Evolutionary conservation across 2,888 invertebrate species (phyloP), one percentile per base, ranked within the genome.

Genomic region (Conistra vaccinii): DNA sequence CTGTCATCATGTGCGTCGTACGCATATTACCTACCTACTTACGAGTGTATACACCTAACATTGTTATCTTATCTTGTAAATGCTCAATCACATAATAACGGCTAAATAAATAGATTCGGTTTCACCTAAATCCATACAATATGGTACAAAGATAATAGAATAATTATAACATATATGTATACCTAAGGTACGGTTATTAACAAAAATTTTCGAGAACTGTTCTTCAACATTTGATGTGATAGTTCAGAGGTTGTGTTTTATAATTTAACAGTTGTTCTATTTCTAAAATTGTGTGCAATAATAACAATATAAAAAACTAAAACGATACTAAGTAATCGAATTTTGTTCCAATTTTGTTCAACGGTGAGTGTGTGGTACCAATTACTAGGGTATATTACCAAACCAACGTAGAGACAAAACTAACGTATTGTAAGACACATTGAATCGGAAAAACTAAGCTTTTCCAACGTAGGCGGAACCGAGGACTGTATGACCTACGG

Each of bases 381-480:
- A 76, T 39, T 39, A 51, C 51, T 42, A 32, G 42, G 9, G 1
- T 42, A 20, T 20, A 48, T 48, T 39, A 70, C 32, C 14, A 45
- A 55, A 29, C 53, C 51, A 42, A 35, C 17, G 32, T 51, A 76
- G 26, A 17, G 14, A 20, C 51, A 51, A 78, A 68, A 78, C 78
- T 60, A 68, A 14, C 42, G 20, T 53, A 68, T 26, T 26, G 26
- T 45, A 68, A 42, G 51, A 29, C 42, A 29, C 42, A 68, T 76
- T 68, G 26, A 76, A 32, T 51, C 68, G 26, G 26, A 17, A 39
- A 77, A 67, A 76, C 32, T 60, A 68, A 76, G 51, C 42, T 76
- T 68, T 68, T 20, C 75, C 32, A 42, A 35, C 42, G 32, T 68
- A 45, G 42, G n/a, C 32, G 32, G 51, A 78, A 78, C 42, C 17